Evolutionary conservation across 2,888 invertebrate species (phyloP).

Genomic region (Tortrix viridana): DNA sequence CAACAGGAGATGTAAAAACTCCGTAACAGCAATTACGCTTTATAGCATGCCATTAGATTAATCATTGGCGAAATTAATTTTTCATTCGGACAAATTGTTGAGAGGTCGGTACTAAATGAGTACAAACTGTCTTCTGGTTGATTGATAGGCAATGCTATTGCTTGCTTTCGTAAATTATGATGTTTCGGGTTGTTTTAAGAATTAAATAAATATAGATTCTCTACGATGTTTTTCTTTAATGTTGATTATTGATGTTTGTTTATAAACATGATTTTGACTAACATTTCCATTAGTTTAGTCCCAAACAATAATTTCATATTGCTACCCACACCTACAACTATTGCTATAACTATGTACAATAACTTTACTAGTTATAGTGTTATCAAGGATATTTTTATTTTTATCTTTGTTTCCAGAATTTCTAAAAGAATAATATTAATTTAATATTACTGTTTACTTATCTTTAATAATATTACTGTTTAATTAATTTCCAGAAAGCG

Average conservation of each 20-base stretch:
- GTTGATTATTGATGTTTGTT: neutral
- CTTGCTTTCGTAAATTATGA: constrained; percentile 14
- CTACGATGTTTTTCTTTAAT: neutral
- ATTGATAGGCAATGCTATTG: constrained; percentile 52
- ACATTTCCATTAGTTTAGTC: too few species aligned
- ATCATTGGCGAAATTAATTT: constrained; percentile 83
- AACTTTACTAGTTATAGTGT: too few species aligned
- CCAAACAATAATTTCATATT: too few species aligned
- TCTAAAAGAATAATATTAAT: too few species aligned
- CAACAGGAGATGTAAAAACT: constrained; percentile 83
- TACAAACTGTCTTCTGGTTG: constrained; percentile 66
- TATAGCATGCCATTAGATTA: constrained; percentile 81
- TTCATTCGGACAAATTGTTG: constrained; percentile 82
- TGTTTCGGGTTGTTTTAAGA: neutral
- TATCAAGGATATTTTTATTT: too few species aligned
- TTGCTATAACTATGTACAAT: too few species aligned
- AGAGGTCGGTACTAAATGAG: constrained; percentile 60
- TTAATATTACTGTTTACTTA: too few species aligned
- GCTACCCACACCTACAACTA: too few species aligned
- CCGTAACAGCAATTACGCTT: constrained; percentile 82
- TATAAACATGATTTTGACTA: too few species aligned
- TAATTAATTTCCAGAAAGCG: too few species aligned
- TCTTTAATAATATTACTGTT: too few species aligned
- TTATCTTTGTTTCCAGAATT: too few species aligned
- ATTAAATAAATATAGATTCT: neutral